Base-by-base conservation (phyloP, 2,797 vertebrate species). In the Parauchenoglanis punctatus region DNA sequence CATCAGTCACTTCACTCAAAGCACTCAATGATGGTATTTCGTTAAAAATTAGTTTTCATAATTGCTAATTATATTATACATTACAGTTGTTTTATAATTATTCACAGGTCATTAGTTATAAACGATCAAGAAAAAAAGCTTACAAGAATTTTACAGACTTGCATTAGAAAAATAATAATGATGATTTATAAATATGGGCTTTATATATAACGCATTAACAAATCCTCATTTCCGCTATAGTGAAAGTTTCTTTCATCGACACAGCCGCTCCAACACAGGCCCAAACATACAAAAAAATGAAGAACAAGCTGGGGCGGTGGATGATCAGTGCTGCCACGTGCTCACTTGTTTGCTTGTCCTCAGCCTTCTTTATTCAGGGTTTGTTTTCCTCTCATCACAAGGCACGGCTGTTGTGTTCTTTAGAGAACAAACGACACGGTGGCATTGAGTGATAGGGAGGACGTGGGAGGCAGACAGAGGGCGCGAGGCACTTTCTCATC, bases 351-450 rank as follows among this genome's bases (percentile, higher is more conserved):
- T 86, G 85, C 67, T 35, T 86, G 87, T 81, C 86, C 87, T 83
- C 86, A 68, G 35, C 78, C 84, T 87, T 89, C 80, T 87, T 80
- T 88, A 84, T 92, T 92, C 89, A 87, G 75, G 90, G 25, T 59
- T 78, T 80, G 76, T 49, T 67, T 59, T 52, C 28, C 83, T 90
- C 58, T 90, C 87, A 91, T 89, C 90, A 89, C 91, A 86, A 87
- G 89, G 90, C 83, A 89, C 84, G 89, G 61, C 85, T 35, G 35
- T 84, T 25, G 78, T 88, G 75, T 81, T 90, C 81, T 86, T 92
- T 91, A 92, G 90, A 49, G 76, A 93, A 93, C 93, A 93, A 93
- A 93, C 92, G 91, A 94, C 89, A 91, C 76, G 4, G 87, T 87
- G 91, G 59, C 85, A 83, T 58, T 44, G 87, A 90, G 88, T 91